phyloP scores from a whole-genome alignment of 2,888 invertebrate genomes.

The Folsomia manolachei region DNA sequence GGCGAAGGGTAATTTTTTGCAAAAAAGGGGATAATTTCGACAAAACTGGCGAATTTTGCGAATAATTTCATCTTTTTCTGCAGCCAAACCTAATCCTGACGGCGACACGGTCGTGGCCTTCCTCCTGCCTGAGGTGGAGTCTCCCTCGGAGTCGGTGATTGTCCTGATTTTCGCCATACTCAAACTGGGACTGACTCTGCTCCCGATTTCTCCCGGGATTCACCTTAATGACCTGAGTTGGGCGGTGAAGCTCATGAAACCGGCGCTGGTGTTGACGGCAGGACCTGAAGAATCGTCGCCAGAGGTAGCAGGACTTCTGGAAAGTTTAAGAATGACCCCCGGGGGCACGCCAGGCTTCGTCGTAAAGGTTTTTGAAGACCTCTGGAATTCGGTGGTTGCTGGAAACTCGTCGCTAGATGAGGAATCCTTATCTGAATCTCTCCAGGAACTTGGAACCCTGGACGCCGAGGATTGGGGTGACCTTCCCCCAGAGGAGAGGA shows the following conservation, averaged over 20 bases:
- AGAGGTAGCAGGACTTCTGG: too few relatives aligned
- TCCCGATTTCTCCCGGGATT: background rate
- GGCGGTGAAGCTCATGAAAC: background rate
- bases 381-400: background rate
- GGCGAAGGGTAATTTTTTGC: background rate
- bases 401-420: background rate
- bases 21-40: background rate
- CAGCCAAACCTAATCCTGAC: slow-evolving; percentile 7
- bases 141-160: background rate
- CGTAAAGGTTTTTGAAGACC: background rate
- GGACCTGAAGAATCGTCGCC: too few relatives aligned
- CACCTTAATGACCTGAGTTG: background rate
- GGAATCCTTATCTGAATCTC: too few relatives aligned
- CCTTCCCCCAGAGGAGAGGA: background rate
- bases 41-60: background rate
- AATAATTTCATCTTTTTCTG: too few relatives aligned
- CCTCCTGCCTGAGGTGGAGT: background rate
- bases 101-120: slow-evolving; percentile 17
- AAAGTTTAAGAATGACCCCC: too few relatives aligned
- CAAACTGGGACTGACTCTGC: slow-evolving; percentile 12
- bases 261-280: background rate
- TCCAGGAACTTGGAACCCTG: background rate
- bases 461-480: slow-evolving; percentile 10
- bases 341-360: too few relatives aligned
- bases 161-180: slow-evolving; percentile 1